Conservation (phyloP, 2,888 invertebrate genomes). For the Rhamnusium bicolor region DNA sequence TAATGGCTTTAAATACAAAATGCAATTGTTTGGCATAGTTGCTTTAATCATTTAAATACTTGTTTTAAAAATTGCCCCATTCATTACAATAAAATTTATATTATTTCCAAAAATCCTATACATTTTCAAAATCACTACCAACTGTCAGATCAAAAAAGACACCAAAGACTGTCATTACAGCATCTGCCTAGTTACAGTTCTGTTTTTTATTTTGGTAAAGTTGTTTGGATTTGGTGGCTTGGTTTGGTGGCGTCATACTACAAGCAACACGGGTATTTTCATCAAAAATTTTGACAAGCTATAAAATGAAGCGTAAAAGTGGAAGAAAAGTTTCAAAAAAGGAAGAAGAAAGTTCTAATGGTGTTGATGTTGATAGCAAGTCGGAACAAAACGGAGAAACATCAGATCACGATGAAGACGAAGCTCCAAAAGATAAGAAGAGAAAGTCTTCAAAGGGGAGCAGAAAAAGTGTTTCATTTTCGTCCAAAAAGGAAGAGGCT, state of each 20-base stretch:
- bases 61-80: too few relatives aligned
- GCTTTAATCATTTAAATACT: too few relatives aligned
- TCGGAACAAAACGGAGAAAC: constrained; percentile 51
- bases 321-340: constrained; percentile 38
- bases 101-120: neutral
- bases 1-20: too few relatives aligned
- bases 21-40: too few relatives aligned
- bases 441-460: constrained; percentile 51
- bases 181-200: constrained; percentile 22
- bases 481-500: constrained; percentile 33
- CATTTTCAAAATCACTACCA: constrained; percentile 2
- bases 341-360: constrained; percentile 44
- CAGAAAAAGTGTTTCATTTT: constrained; percentile 49
- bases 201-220: constrained; percentile 30
- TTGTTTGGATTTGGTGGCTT: constrained; percentile 27
- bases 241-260: constrained; percentile 31
- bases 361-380: constrained; percentile 42
- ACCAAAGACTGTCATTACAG: neutral
- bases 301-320: constrained; percentile 44
- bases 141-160: neutral
- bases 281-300: constrained; percentile 28
- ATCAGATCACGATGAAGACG: constrained; percentile 55
- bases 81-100: neutral
- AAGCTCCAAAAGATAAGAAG: constrained; percentile 58
- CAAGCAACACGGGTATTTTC: constrained; percentile 5